Percentiles rank a stretch among this genome's conserved stretches.
Evolutionary conservation across 2,888 invertebrate species (phyloP).

Genomic region (Cryptus armator): DNA sequence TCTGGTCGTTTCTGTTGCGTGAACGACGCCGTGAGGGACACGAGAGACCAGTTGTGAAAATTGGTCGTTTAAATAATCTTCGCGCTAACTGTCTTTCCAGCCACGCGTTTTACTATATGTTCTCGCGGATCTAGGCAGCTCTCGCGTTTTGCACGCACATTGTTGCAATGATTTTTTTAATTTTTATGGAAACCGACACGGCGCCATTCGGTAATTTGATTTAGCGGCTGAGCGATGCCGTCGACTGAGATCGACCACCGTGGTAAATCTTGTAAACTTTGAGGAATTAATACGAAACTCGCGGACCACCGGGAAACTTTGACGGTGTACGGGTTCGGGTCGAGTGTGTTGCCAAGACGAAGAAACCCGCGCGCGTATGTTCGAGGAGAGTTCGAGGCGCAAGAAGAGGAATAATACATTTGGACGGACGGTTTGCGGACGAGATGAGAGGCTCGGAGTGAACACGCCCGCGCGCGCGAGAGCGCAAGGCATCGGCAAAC

Average conservation of each 20-base stretch:
- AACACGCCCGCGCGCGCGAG: conserved; percentile 24
- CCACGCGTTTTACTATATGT: conserved; percentile 56
- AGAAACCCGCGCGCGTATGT: neutral
- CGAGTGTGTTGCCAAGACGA: conserved; percentile 2
- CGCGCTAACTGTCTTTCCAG: conserved; percentile 37
- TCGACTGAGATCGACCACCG: neutral
- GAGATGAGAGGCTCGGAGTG: conserved; percentile 4
- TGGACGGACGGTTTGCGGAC: conserved; percentile 22
- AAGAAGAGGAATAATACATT: conserved; percentile 51
- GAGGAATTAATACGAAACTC: conserved; percentile 1
- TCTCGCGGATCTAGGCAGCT: neutral
- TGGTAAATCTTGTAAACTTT: neutral
- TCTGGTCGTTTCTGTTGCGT: neutral
- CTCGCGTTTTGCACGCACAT: conserved; percentile 32
- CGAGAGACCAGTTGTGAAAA: conserved; percentile 37
- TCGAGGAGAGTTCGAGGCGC: conserved; percentile 15
- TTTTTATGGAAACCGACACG: neutral
- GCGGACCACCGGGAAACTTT: conserved; percentile 25
- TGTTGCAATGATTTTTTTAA: conserved; percentile 18
- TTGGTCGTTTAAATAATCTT: conserved; percentile 43
- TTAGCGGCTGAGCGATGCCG: neutral
- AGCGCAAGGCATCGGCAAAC: conserved; percentile 7
- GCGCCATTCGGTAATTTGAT: neutral
- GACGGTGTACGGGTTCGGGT: conserved; percentile 13
- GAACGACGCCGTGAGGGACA: conserved; percentile 42